A percentile compares a stretch with the other conserved stretches of the same genome.
phyloP scores from a whole-genome alignment of 2,797 vertebrate genomes.

The Apodemus agrarius region DNA sequence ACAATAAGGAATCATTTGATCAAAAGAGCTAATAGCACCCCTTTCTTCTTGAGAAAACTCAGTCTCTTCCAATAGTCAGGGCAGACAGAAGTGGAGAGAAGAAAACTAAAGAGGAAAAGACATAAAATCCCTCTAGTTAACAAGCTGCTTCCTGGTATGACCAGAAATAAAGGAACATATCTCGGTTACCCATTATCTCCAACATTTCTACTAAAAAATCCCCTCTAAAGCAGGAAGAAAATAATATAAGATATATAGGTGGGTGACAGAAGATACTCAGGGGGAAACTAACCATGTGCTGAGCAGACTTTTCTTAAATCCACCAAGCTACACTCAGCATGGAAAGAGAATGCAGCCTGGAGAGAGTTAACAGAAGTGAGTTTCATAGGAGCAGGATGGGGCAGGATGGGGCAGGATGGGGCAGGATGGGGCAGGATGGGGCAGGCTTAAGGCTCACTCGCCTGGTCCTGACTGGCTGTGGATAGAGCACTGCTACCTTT shows the following conservation, averaged over 20 bases:
- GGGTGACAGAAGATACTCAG: not conserved
- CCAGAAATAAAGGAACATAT: not conserved
- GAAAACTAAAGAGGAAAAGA: slow-evolving; percentile 1
- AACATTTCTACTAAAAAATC: not conserved
- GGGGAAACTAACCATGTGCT: not conserved
- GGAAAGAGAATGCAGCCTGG: not conserved
- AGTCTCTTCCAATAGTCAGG: not conserved
- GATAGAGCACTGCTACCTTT: not conserved
- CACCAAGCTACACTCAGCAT: not conserved
- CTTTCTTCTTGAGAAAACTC: not conserved
- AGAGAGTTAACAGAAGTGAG: not conserved
- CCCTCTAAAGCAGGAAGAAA: not conserved
- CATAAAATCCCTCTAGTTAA: not conserved
- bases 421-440: not conserved
- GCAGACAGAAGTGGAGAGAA: slow-evolving; percentile 22
- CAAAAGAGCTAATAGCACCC: slow-evolving; percentile 31
- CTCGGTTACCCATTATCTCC: not conserved
- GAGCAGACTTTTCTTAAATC: not conserved
- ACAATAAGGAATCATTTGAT: not conserved
- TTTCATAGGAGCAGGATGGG: no score
- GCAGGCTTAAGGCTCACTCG: not conserved
- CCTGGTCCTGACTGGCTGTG: not conserved
- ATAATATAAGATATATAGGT: not conserved
- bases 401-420: no score
- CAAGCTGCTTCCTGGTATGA: not conserved